Evolutionary conservation across 2,888 invertebrate genomes (phyloP).

Genomic region (Unio pictorum): DNA sequence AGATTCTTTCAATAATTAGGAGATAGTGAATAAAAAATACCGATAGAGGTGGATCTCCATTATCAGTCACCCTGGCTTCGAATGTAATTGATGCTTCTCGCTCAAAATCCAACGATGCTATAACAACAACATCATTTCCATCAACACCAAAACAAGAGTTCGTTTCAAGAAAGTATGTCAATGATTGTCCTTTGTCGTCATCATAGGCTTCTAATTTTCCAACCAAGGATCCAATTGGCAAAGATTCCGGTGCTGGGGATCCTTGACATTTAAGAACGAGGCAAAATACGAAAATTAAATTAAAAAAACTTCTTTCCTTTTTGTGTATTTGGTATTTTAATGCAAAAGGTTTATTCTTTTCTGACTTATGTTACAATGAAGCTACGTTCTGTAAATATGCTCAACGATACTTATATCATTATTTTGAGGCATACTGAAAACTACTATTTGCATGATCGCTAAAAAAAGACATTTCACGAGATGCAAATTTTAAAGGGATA

Average conservation of each 20-base stretch:
- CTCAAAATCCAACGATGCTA: constrained; percentile 44
- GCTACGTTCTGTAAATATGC: no score
- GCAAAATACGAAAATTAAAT: no score
- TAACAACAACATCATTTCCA: constrained; percentile 36
- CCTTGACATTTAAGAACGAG: neutral
- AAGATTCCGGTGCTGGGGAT: constrained; percentile 20
- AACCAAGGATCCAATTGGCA: constrained; percentile 33
- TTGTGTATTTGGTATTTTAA: no score
- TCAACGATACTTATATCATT: no score
- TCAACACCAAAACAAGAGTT: constrained; percentile 25
- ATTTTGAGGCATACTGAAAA: no score
- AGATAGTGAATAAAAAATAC: constrained; percentile 14
- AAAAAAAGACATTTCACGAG: no score
- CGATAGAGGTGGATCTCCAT: constrained; percentile 34
- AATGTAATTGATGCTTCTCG: constrained; percentile 15
- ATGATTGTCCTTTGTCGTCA: constrained; percentile 35
- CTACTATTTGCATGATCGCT: no score
- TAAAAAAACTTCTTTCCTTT: no score
- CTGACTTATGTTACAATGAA: no score
- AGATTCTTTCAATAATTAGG: neutral
- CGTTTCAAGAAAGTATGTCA: constrained; percentile 27
- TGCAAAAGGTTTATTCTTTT: no score
- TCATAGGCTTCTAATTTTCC: constrained; percentile 40
- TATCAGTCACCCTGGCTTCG: constrained; percentile 32
- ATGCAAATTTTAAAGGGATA: no score